phyloP scores from a whole-genome alignment of 2,888 invertebrate species.

The Cephonodes hylas region DNA sequence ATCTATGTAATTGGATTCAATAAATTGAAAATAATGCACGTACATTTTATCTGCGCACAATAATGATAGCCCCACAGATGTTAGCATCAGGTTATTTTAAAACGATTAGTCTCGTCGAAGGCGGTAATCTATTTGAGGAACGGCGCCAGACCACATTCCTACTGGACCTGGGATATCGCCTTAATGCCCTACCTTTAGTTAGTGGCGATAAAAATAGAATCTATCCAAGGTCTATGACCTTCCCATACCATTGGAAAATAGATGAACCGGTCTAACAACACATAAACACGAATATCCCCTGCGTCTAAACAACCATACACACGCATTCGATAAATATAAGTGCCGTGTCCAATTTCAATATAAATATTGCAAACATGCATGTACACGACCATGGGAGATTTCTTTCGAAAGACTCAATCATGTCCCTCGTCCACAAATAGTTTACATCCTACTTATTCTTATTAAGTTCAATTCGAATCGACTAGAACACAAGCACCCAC shows the following conservation, averaged over 20 bases:
- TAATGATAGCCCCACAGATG: constrained; percentile 24
- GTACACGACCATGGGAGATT: constrained; percentile 23
- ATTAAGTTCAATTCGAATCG: constrained; percentile 56
- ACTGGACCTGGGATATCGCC: constrained; percentile 64
- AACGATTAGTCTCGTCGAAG: constrained; percentile 43
- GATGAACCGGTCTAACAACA: constrained; percentile 33
- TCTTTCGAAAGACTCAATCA: constrained; percentile 38
- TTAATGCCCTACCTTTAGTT: constrained; percentile 63
- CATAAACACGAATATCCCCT: neutral
- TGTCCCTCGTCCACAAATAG: constrained; percentile 63
- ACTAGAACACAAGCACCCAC: constrained; percentile 54
- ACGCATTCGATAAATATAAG: constrained; percentile 18
- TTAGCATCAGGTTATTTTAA: constrained; percentile 45
- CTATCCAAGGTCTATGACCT: constrained; percentile 49
- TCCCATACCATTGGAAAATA: constrained; percentile 50
- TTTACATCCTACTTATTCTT: constrained; percentile 68
- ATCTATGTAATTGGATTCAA: too few relatives aligned
- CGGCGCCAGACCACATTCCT: constrained; percentile 77
- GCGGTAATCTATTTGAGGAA: constrained; percentile 63
- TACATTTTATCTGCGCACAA: too few relatives aligned
- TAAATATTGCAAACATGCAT: neutral
- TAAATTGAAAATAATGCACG: too few relatives aligned
- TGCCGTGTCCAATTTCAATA: neutral
- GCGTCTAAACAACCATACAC: constrained; percentile 25
- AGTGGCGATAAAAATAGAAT: constrained; percentile 62